Base-by-base conservation (phyloP, 2,797 vertebrate species). In the Phrynocephalus vlangalii region DNA sequence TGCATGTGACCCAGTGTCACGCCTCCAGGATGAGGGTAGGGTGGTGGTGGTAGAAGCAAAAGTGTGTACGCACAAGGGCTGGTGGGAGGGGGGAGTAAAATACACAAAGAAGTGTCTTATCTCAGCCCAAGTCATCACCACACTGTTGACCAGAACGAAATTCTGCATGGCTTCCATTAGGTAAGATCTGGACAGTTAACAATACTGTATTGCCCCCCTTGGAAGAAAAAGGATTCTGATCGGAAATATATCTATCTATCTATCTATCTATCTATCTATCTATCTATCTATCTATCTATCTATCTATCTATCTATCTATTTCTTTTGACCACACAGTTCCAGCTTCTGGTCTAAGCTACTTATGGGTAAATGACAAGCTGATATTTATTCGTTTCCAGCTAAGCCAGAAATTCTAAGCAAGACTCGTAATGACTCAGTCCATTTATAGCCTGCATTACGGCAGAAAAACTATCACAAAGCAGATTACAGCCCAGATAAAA, bases 1-100 rank as follows among this genome's bases (percentile, higher is more conserved):
- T 13, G n/a, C 82, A 83, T 73, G 50, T 83, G 82, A 83, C 73
- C 82, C 48, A 52, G 20, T 18, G n/a, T 72, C 82, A 33, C 52
- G 70, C 72, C 72, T 73, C 50, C 48, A 56, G 68, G 82, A 48
- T 80, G 70, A 28, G n/a, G 20, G 50, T 63, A 16, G 60, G 16
- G n/a, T n/a, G 1, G 18, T 63, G 18, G n/a, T 30, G n/a, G 18
- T 10, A 48, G 11, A 48, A 26, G 52, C 28, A n/a, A 68, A 56
- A 44, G 38, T 44, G 38, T 44, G 38, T 44, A 44, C 38, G 38
- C 38, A 44, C 38, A 44, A 44, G 38, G 38, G 71, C 71, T 73
- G 44, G 9, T 3, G 48, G 48, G 77, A 28, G 28, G 44, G 44
- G 44, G 44, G 0, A 9, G 20, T 6, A 75, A 28, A 82, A 67